Conservation (phyloP, 1,140 invertebrate genomes). For the Arion vulgaris region DNA sequence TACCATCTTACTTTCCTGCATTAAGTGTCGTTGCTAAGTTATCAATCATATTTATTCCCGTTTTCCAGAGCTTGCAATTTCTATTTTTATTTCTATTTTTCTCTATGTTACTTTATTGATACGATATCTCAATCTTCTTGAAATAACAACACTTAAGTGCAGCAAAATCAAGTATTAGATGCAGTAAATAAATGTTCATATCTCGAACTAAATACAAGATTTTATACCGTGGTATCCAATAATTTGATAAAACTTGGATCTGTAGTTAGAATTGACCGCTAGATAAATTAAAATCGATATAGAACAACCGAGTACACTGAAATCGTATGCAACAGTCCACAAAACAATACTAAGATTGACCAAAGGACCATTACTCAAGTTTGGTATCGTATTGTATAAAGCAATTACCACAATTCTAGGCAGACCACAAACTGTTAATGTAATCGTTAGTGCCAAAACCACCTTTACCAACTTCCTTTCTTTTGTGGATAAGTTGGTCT, state of each 20-base stretch:
- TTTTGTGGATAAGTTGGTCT: background rate
- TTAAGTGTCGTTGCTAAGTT: no score
- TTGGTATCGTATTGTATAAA: background rate
- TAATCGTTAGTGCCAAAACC: background rate
- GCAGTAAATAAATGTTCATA: no score
- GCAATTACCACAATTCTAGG: background rate
- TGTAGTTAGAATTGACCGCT: slow-evolving; percentile 10
- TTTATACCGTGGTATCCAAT: no score
- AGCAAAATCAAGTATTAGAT: no score
- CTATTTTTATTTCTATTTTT: no score
- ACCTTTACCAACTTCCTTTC: background rate
- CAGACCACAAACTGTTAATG: background rate
- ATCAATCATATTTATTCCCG: no score
- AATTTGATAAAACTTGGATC: background rate
- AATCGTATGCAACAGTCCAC: background rate
- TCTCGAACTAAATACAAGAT: no score
- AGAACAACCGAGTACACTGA: background rate
- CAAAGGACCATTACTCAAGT: background rate
- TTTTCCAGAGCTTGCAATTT: no score
- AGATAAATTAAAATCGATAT: background rate
- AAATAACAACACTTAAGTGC: no score
- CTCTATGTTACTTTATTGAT: no score
- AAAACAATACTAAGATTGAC: background rate
- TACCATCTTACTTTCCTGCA: no score
- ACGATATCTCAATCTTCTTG: no score